phyloP scores from a whole-genome alignment of 1,140 invertebrate species.

The Bicyclus anynana region DNA sequence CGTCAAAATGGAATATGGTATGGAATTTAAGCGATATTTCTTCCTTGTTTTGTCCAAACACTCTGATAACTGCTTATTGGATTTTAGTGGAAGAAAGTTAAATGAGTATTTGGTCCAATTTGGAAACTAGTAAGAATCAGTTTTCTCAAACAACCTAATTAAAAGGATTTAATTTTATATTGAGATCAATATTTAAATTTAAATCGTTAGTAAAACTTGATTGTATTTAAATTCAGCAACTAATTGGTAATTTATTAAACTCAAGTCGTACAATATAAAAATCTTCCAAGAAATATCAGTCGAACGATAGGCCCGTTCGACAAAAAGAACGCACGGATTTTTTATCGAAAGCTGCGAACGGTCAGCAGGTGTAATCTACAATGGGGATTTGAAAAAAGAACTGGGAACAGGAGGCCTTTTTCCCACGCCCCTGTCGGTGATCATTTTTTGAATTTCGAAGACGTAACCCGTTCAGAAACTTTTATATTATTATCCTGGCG shows the following conservation, averaged over 20 bases:
- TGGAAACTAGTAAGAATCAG: no score
- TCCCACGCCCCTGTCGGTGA: constrained; percentile 65
- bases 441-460: constrained; percentile 47
- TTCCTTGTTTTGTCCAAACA: no score
- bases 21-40: no score
- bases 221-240: no score
- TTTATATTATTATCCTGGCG: neutral
- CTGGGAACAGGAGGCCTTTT: constrained; percentile 70
- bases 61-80: no score
- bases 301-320: constrained; percentile 55
- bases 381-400: constrained; percentile 68
- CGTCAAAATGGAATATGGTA: no score
- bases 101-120: no score
- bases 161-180: no score
- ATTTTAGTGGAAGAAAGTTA: no score
- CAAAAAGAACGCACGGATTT: constrained; percentile 65
- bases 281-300: constrained; percentile 39
- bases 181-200: no score
- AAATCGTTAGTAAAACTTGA: no score
- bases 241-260: constrained; percentile 8
- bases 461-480: constrained; percentile 30
- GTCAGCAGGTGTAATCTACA: constrained; percentile 72
- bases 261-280: constrained; percentile 6
- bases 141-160: no score
- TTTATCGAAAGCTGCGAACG: constrained; percentile 72